phyloP scores from a whole-genome alignment of 2,113 vertebrate genomes.

The Chinchilla lanigera region DNA sequence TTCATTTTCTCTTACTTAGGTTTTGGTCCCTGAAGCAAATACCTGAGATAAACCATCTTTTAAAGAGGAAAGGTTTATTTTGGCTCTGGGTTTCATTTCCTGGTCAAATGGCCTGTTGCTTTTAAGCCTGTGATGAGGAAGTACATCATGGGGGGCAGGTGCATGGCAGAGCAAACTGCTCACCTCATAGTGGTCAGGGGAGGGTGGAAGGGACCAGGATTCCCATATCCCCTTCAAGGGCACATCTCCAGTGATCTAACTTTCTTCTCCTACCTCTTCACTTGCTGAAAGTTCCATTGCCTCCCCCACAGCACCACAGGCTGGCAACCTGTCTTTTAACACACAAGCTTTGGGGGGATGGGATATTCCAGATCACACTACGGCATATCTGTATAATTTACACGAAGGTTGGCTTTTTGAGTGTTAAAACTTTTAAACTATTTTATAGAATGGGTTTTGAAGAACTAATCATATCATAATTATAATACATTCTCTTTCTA shows the following conservation, averaged over 20 bases:
- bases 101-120: neutral
- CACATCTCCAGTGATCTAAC: neutral
- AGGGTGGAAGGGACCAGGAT: neutral
- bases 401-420: constrained; percentile 12
- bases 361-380: neutral
- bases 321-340: neutral
- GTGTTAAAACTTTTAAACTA: constrained; percentile 50
- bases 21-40: neutral
- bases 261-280: neutral
- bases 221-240: neutral
- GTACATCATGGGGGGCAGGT: neutral
- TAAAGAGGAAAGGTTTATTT: neutral
- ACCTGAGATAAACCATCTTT: neutral
- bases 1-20: neutral
- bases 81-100: neutral
- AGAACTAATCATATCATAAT: constrained; percentile 43
- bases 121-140: neutral
- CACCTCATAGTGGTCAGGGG: neutral
- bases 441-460: constrained; percentile 63
- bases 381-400: constrained; percentile 10
- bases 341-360: neutral
- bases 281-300: neutral
- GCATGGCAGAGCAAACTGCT: neutral
- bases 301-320: neutral
- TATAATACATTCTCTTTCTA: constrained; percentile 36